Base-by-base conservation (phyloP, 2,888 invertebrate genomes). In the Drosophila antonietae region DNA sequence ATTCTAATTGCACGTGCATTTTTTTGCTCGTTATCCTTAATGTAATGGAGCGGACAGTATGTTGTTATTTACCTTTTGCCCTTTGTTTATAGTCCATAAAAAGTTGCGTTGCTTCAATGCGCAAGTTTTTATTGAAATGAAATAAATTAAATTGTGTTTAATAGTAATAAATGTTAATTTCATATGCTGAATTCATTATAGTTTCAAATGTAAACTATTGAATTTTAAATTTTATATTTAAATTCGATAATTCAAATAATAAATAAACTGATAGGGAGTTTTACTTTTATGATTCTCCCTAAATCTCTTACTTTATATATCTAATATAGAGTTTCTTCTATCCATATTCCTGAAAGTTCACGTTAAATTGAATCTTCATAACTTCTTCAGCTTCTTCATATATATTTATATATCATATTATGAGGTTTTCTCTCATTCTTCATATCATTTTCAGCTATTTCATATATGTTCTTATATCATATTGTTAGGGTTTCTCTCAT, bases 1-100 rank as follows among this genome's bases (percentile, higher is more conserved):
- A 68, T 67, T 71, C 71, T 66, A 88, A 81, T 86, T 78, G 66
- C 57, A 35, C 18, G 10, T 23, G 15, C 60, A 75, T 65, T 72
- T 77, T 77, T 80, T 69, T 51, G 46, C 71, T 59, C 71, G 68
- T 84, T 84, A 75, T 28, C 53, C 39, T 23, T 35, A 65, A 47
- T 58, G 51, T 15, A 60, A 41, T 53, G 43, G n/a, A 46, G 23
- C 33, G 35, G 31, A 41, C 73, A 59, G 23, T 44, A 12, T 56
- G 28, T 15, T 33, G 14, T 14, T 62, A 69, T 61, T 18, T 51
- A 51, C 49, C 49, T 10, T 28, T 9, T 41, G 4, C 33, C 31
- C 5, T 8, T 15, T 12, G 0, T 14, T 20, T 8, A 12, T 9
- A 10, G 55, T 5, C 12, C 10, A 10, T 6, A 39, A 39, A 41